These are phyloP conservation scores for Selene dorsalis DNA, from an alignment of 2,797 vertebrate species.

Conservation along the genomic window DNA sequence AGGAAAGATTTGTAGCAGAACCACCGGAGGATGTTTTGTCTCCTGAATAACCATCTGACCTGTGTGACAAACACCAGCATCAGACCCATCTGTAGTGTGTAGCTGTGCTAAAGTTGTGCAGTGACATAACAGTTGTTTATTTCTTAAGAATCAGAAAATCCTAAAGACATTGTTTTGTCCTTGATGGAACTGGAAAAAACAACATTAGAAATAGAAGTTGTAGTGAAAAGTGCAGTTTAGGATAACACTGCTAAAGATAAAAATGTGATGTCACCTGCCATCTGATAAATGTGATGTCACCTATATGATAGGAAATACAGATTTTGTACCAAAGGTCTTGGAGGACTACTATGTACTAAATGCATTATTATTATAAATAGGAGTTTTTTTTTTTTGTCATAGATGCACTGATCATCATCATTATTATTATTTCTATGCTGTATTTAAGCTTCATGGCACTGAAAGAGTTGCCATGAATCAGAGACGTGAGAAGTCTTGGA, in stretches of 20 bases:
- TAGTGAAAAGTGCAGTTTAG: not conserved
- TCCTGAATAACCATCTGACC: conserved; percentile 18
- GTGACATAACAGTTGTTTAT: conserved; percentile 5
- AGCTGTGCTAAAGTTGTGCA: not conserved
- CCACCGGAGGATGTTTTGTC: conserved; percentile 1
- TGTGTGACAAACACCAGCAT: not conserved
- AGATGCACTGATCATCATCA: no score
- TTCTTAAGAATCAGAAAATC: not conserved
- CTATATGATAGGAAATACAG: not conserved
- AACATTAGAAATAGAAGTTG: not conserved
- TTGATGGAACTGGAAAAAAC: not conserved
- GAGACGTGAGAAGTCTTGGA: not conserved
- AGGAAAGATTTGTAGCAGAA: not conserved
- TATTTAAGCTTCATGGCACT: not conserved
- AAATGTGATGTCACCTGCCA: not conserved
- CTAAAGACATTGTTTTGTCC: no score
- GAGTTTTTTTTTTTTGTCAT: no score
- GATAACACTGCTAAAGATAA: not conserved
- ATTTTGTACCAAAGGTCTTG: not conserved
- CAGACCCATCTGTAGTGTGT: not conserved
- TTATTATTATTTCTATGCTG: not conserved
- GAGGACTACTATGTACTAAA: not conserved
- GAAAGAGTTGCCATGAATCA: not conserved
- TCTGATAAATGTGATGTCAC: not conserved
- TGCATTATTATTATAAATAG: no score